phyloP scores from a whole-genome alignment of 2,888 invertebrate species.

The Himalopsyche tibetana region DNA sequence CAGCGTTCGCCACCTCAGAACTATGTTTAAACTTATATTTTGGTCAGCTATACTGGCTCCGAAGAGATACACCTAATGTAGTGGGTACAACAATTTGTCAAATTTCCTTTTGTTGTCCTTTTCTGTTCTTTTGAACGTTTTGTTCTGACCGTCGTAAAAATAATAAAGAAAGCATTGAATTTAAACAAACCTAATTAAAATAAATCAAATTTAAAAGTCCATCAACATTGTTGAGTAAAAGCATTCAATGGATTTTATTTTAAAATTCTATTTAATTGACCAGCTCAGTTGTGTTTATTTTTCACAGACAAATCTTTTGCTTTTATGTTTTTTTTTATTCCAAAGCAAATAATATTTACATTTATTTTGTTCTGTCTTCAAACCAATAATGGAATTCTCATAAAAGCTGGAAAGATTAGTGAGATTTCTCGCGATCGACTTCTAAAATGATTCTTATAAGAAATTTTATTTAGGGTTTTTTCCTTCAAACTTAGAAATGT shows the following conservation, averaged over 20 bases:
- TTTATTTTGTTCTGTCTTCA: neutral
- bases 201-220: slow-evolving; percentile 8
- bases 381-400: neutral
- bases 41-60: no score
- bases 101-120: neutral
- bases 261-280: slow-evolving; percentile 6
- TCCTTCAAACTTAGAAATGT: no score
- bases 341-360: slow-evolving; percentile 28
- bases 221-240: neutral
- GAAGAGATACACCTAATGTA: no score
- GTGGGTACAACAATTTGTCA: neutral
- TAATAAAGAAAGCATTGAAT: neutral
- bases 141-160: neutral
- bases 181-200: slow-evolving; percentile 15
- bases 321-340: neutral
- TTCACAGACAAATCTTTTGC: neutral
- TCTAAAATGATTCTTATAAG: no score
- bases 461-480: no score
- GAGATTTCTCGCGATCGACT: no score
- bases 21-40: no score
- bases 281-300: neutral
- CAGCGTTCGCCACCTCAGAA: no score
- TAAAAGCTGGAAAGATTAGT: neutral
- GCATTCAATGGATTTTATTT: neutral
- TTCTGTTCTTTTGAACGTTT: neutral